These are phyloP conservation scores for Lobophora halterata DNA, from an alignment of 2,888 invertebrate genomes.

Conservation along the genomic window DNA sequence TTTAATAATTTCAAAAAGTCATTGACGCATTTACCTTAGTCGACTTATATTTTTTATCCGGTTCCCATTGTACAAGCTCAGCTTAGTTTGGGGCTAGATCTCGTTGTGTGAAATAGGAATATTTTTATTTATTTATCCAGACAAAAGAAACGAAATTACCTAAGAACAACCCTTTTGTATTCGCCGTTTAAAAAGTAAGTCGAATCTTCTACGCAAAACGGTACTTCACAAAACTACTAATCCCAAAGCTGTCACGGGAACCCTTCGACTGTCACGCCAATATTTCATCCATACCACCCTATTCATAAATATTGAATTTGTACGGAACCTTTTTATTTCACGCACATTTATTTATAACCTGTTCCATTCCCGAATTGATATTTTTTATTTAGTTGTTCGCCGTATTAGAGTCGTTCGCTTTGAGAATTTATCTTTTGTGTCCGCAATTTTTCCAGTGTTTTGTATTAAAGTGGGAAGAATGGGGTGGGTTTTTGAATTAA, in stretches of 20 bases:
- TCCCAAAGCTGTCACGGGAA: constrained; percentile 11
- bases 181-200: too few relatives aligned
- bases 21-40: too few relatives aligned
- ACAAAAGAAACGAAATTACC: too few relatives aligned
- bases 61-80: too few relatives aligned
- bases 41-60: too few relatives aligned
- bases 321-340: constrained; percentile 44
- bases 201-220: too few relatives aligned
- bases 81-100: too few relatives aligned
- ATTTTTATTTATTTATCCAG: too few relatives aligned
- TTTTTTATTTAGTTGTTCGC: constrained; percentile 35
- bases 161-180: too few relatives aligned
- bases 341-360: constrained; percentile 42
- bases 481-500: too few relatives aligned
- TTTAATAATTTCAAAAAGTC: too few relatives aligned
- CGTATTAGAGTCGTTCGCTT: constrained; percentile 30
- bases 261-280: constrained; percentile 24
- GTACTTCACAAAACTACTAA: constrained; percentile 6
- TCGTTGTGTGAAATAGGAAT: too few relatives aligned
- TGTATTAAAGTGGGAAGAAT: constrained; percentile 8
- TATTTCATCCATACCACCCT: constrained; percentile 31
- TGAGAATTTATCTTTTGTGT: constrained; percentile 21
- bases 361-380: constrained; percentile 35
- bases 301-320: constrained; percentile 45
- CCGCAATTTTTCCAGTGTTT: constrained; percentile 16